Percentiles rank a stretch among this genome's conserved stretches.
phyloP scores from a whole-genome alignment of 2,888 invertebrate species.

The Azorinus chamasolen region DNA sequence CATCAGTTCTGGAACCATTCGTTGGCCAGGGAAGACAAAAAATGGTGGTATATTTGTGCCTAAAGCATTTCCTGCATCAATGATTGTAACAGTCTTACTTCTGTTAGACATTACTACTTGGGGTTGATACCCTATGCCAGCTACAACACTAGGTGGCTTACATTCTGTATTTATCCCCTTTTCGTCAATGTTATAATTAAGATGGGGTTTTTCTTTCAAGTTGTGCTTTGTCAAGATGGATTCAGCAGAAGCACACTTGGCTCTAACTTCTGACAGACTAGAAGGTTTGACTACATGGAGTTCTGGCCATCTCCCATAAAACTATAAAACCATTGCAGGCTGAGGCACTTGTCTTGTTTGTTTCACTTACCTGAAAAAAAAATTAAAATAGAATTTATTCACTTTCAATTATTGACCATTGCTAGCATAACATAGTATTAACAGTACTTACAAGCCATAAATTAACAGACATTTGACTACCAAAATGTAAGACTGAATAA shows the following conservation, averaged over 20 bases:
- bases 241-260: constrained; percentile 23
- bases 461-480: no score
- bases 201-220: constrained; percentile 29
- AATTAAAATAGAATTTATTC: no score
- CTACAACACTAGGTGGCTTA: constrained; percentile 35
- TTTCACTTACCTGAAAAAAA: constrained; percentile 6
- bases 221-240: constrained; percentile 28
- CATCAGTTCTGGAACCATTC: constrained; percentile 20
- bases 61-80: constrained; percentile 40
- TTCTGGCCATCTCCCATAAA: constrained; percentile 41
- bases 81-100: constrained; percentile 24
- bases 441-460: no score
- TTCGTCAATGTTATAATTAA: constrained; percentile 47
- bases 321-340: no score
- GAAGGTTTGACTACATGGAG: constrained; percentile 18
- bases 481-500: no score
- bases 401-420: no score
- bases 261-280: no score
- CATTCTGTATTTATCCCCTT: constrained; percentile 38
- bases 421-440: no score
- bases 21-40: constrained; percentile 38
- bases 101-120: constrained; percentile 8
- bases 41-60: constrained; percentile 36
- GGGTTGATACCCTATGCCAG: neutral
- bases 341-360: neutral